Percentiles rank a stretch among this genome's conserved stretches.
These are phyloP conservation scores for Helostoma temminkii DNA, from an alignment of 2,797 vertebrate genomes.

Conservation along the genomic window DNA sequence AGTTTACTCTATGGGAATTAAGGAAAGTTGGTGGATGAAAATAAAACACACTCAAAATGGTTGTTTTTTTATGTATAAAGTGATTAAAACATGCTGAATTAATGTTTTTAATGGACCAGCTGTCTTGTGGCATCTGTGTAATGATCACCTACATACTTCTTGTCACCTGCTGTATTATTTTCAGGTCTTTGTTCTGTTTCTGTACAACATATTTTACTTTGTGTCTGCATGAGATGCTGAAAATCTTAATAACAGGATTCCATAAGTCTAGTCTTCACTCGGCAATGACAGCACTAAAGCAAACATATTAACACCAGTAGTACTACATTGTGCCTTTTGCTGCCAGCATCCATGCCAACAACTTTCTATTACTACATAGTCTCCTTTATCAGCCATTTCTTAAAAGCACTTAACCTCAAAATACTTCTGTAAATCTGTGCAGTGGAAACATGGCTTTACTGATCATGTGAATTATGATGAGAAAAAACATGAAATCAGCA, in stretches of 20 bases:
- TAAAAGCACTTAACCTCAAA: background rate
- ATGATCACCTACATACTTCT: constrained; percentile 14
- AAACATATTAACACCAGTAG: background rate
- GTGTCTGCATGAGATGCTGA: background rate
- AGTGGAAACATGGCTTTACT: constrained; percentile 5
- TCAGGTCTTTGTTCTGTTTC: constrained; percentile 2
- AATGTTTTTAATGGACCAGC: constrained; percentile 17
- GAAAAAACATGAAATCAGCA: constrained; percentile 14
- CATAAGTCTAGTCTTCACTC: background rate
- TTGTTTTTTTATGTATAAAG: background rate
- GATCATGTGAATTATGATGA: background rate
- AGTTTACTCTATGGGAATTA: background rate
- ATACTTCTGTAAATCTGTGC: constrained; percentile 7
- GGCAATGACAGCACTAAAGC: background rate
- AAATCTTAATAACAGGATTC: rapidly evolving
- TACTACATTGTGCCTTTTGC: background rate
- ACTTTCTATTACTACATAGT: background rate
- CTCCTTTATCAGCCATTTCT: constrained; percentile 6
- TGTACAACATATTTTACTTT: background rate
- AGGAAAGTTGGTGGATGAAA: background rate
- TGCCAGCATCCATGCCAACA: background rate
- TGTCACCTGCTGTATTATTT: constrained; percentile 2
- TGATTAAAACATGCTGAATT: constrained; percentile 4
- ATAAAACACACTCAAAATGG: background rate
- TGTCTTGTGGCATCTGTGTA: constrained; percentile 26